Conservation (phyloP, 2,797 vertebrate genomes). For the Ambastaia sidthimunki region DNA sequence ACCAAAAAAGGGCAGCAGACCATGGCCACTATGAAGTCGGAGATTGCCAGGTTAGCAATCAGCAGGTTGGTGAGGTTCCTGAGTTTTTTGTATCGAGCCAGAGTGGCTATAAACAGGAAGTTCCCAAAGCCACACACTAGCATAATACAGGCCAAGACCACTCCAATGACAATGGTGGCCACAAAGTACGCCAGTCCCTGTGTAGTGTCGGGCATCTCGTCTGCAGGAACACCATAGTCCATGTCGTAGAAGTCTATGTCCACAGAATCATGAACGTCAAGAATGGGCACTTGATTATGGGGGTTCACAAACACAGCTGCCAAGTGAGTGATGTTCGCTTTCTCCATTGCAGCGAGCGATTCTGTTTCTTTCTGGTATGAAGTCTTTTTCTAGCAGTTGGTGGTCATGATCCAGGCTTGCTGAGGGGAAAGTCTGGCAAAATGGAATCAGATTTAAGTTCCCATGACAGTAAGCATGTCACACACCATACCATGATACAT, state of each 20-base stretch:
- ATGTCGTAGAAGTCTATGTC: constrained; percentile 74
- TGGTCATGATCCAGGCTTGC: not conserved
- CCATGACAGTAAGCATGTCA: not conserved
- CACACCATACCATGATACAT: not conserved
- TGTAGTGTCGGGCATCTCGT: constrained; percentile 88
- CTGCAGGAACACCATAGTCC: constrained; percentile 87
- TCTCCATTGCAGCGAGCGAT: constrained; percentile 61
- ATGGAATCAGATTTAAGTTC: not conserved
- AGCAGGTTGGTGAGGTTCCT: constrained; percentile 95
- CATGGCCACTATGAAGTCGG: constrained; percentile 93
- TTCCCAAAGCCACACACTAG: constrained; percentile 93
- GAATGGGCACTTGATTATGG: constrained; percentile 37
- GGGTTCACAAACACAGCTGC: constrained; percentile 62
- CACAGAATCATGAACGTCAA: constrained; percentile 69
- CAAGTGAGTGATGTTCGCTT: constrained; percentile 70
- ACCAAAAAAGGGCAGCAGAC: constrained; percentile 97
- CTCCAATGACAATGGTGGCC: constrained; percentile 88
- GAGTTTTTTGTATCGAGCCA: constrained; percentile 92
- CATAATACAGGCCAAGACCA: constrained; percentile 91
- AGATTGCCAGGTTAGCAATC: constrained; percentile 95
- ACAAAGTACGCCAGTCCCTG: constrained; percentile 89
- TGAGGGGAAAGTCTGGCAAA: not conserved
- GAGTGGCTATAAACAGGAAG: constrained; percentile 90
- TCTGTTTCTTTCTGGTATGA: not conserved
- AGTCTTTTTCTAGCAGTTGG: not conserved